Conservation (phyloP, 2,888 invertebrate genomes). For the Ichneumoninae sp. region DNA sequence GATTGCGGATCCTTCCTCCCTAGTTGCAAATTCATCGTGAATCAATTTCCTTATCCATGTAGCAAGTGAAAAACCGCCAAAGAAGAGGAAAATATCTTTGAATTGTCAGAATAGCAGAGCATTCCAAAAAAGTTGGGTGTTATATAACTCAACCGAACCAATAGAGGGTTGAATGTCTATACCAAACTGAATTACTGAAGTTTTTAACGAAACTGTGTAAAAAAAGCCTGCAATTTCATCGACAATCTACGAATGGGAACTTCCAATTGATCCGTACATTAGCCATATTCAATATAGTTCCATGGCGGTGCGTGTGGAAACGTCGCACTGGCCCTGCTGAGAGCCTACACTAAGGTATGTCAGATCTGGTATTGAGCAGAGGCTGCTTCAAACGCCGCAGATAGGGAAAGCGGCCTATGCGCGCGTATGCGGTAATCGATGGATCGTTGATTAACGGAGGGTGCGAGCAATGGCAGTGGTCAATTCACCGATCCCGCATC, state of each 20-base stretch:
- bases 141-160: not conserved
- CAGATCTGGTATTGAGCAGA: conserved; percentile 8
- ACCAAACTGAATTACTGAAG: not conserved
- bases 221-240: not conserved
- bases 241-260: not conserved
- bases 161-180: not conserved
- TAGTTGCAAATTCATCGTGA: conserved; percentile 69
- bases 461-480: conserved; percentile 34
- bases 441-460: conserved; percentile 56
- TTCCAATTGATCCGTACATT: not conserved
- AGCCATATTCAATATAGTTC: not conserved
- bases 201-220: not conserved
- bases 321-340: not conserved
- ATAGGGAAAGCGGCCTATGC: conserved; percentile 20
- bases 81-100: not conserved
- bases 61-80: not conserved
- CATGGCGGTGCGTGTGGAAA: not conserved
- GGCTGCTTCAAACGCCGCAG: conserved; percentile 21
- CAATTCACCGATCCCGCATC: conserved; percentile 44
- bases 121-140: not conserved
- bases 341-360: conserved; percentile 3
- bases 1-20: conserved; percentile 10
- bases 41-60: conserved; percentile 40
- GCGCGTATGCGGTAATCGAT: conserved; percentile 54
- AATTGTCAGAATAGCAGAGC: not conserved